A percentile compares a stretch with the other conserved stretches of the same genome.
phyloP scores from a whole-genome alignment of 2,888 invertebrate genomes.

The Acronicta psi region DNA sequence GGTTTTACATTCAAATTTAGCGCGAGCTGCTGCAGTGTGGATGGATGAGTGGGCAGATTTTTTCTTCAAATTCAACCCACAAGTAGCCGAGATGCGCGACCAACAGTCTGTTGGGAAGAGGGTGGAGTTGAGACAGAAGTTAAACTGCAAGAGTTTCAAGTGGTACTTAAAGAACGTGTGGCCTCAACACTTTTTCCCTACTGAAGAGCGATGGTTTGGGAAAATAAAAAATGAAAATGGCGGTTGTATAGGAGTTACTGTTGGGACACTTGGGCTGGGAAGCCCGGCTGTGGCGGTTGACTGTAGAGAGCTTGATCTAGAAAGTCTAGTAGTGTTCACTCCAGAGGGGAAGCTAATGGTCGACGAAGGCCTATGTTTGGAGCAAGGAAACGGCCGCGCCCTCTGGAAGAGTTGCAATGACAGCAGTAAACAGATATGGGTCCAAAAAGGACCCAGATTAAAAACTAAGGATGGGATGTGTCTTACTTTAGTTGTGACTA shows the following conservation, averaged over 20 bases:
- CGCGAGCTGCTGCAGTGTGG: conserved; percentile 98
- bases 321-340: conserved; percentile 93
- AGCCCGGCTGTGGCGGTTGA: conserved; percentile 91
- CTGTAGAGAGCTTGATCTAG: conserved; percentile 90
- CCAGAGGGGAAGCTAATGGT: conserved; percentile 93
- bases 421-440: conserved; percentile 92
- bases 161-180: conserved; percentile 99
- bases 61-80: conserved; percentile 95
- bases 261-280: conserved; percentile 91
- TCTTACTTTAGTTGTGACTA: conserved; percentile 70
- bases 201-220: conserved; percentile 96
- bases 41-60: conserved; percentile 99
- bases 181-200: conserved; percentile 98
- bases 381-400: conserved; percentile 90
- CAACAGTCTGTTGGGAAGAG: conserved; percentile 91
- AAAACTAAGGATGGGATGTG: conserved; percentile 75
- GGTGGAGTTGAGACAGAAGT: conserved; percentile 90
- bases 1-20: conserved; percentile 96
- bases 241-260: conserved; percentile 76
- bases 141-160: conserved; percentile 95
- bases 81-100: conserved; percentile 89
- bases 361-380: conserved; percentile 96
- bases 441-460: conserved; percentile 83
- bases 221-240: conserved; percentile 90
- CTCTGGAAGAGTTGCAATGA: conserved; percentile 93